Base-by-base conservation (phyloP, 2,797 vertebrate species). In the Neosalanx taihuensis region DNA sequence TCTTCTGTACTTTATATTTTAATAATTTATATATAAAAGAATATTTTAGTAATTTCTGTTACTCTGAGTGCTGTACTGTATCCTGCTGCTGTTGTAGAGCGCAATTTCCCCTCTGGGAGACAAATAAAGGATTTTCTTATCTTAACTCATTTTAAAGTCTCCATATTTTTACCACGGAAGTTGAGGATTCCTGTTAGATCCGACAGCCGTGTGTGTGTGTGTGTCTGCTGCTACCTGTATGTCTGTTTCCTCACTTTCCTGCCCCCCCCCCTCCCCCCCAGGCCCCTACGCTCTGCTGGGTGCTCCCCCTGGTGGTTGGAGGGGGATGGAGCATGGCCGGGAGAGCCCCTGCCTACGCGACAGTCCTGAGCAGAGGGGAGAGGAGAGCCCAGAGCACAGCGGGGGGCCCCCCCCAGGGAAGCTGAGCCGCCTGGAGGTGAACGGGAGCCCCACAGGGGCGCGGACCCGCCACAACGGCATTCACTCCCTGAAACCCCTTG, bases 321-420 rank as follows among this genome's bases (percentile, higher is more conserved):
- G 94, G 93, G 94, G 93, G 90, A 98, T 99, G 97, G 97, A 99
- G 88, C 93, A 94, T 88, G 94, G 95, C 88, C 94, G 94, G 80
- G 96, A 97, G 84, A 98, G 95, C 88, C 97, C 96, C 76, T 92
- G 93, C 83, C 85, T 95, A 82, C 93, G 95, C 93, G 96, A 96
- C 88, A 99, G 96, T 85, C 96, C 97, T 1, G 97, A 98, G 89
- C 88, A 92, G 71, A 93, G 95, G 83, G 23, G 23, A 26, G 94
- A 95, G 65, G 91, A 92, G 91, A 99, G 97, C 85, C 97, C 97
- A 0, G 96, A 98, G 78, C 92, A 94, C 76, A 92, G 94, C 70
- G 91, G 92, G 3, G 91, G 92, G 3, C 93, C 95, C 0, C 96
- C 96, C 0, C 95, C 95, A 0, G 93, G 90, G 70, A 99, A 99